These are phyloP conservation scores for Cyclopterus lumpus DNA, from an alignment of 2,797 vertebrate genomes.

Conservation along the genomic window DNA sequence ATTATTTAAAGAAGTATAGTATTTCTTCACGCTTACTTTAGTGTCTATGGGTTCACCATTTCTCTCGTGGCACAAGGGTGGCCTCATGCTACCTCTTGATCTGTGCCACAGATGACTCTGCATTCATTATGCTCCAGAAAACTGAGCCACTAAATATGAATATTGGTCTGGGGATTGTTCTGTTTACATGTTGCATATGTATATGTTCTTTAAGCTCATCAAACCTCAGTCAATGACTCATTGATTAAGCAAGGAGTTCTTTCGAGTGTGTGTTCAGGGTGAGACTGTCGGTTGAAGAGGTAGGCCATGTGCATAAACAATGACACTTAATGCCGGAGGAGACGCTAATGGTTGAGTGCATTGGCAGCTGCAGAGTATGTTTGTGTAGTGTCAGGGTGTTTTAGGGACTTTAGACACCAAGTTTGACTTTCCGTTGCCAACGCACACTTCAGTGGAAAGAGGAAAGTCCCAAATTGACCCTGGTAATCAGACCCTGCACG, in stretches of 20 bases:
- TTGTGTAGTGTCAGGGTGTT: constrained; percentile 68
- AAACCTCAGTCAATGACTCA: not conserved
- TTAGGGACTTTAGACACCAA: constrained; percentile 84
- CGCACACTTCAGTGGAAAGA: constrained; percentile 68
- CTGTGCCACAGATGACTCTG: not conserved
- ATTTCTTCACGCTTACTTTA: not conserved
- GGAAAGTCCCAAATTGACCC: constrained; percentile 89
- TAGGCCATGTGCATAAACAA: constrained; percentile 20
- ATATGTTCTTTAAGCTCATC: not conserved
- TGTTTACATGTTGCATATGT: not conserved
- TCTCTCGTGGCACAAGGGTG: constrained; percentile 49
- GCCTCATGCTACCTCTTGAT: constrained; percentile 15
- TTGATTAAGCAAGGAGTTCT: constrained; percentile 4
- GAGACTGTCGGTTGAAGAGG: constrained; percentile 1
- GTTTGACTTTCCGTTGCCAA: constrained; percentile 73
- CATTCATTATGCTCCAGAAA: not conserved
- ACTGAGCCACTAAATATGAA: not conserved
- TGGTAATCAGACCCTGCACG: constrained; percentile 71
- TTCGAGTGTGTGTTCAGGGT: not conserved
- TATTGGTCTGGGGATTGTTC: not conserved
- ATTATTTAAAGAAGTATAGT: not conserved
- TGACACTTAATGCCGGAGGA: constrained; percentile 16
- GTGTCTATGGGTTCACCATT: constrained; percentile 17
- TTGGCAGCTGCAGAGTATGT: constrained; percentile 69
- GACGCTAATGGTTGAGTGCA: constrained; percentile 54